Evolutionary conservation across 2,797 vertebrate genomes (phyloP).

Genomic region (Pangasius krempfi): DNA sequence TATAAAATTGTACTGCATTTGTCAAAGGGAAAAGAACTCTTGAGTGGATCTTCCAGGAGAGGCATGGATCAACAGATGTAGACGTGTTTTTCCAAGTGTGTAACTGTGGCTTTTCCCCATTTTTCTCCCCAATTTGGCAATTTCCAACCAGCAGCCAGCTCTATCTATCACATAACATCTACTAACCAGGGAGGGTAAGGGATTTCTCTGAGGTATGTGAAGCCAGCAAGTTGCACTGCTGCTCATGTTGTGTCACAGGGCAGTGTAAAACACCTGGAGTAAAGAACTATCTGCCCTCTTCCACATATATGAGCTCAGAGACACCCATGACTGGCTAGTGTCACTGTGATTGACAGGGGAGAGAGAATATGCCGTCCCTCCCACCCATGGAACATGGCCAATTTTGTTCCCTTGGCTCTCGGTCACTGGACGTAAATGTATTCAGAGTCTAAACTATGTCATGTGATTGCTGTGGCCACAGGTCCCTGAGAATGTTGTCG

Average conservation of each 20-base stretch:
- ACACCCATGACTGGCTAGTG: not conserved
- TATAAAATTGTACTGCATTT: not conserved
- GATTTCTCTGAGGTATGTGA: not conserved
- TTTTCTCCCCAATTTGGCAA: not conserved
- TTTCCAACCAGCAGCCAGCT: not conserved
- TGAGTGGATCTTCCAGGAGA: not conserved
- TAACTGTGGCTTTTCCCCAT: not conserved
- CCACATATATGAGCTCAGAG: not conserved
- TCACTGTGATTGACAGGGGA: not conserved
- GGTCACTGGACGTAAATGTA: not conserved
- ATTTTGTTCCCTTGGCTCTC: not conserved
- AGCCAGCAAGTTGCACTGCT: not conserved
- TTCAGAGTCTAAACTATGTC: not conserved
- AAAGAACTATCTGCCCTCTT: not conserved
- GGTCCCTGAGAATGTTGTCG: not conserved
- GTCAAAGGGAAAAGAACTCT: not conserved
- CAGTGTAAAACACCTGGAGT: not conserved
- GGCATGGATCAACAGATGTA: no score
- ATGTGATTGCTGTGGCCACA: not conserved
- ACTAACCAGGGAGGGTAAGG: not conserved
- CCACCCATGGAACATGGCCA: not conserved
- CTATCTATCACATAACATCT: not conserved
- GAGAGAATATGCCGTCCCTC: not conserved
- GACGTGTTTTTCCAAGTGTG: not conserved
- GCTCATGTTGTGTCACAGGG: not conserved